A percentile compares a stretch with the other conserved stretches of the same genome.
These are phyloP conservation scores for Melierax canorus DNA, from an alignment of 2,113 vertebrate species.

Conservation along the genomic window DNA sequence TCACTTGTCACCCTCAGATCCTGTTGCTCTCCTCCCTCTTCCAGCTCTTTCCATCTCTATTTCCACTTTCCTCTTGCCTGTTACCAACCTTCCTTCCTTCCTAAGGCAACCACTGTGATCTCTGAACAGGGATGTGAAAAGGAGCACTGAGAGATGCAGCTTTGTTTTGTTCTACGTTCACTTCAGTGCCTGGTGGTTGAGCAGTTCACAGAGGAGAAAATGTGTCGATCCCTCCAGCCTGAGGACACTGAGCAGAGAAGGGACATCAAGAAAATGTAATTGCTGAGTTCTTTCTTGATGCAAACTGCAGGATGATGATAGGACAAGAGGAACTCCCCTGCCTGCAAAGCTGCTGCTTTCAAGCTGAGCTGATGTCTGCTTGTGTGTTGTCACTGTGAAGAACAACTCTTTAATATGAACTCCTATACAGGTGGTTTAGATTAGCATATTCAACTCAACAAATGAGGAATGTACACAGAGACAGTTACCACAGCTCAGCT, in stretches of 20 bases:
- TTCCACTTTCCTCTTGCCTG: neutral
- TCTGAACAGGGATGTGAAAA: neutral
- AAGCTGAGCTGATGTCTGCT: neutral
- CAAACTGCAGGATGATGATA: neutral
- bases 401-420: neutral
- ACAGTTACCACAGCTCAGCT: conserved; percentile 18
- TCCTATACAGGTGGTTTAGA: conserved; percentile 11
- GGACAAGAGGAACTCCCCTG: neutral
- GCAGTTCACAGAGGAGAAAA: neutral
- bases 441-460: neutral
- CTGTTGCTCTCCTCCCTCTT: neutral
- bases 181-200: neutral
- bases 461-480: neutral
- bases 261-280: neutral
- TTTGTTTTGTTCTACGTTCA: neutral
- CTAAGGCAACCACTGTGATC: neutral
- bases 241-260: neutral
- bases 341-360: neutral
- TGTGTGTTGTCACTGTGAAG: neutral
- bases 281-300: neutral
- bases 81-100: neutral
- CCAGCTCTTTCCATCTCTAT: neutral
- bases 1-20: neutral
- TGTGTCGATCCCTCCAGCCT: neutral
- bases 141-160: neutral